These are phyloP conservation scores for Pyrochroa serraticornis DNA, from an alignment of 2,888 invertebrate species.

Conservation along the genomic window DNA sequence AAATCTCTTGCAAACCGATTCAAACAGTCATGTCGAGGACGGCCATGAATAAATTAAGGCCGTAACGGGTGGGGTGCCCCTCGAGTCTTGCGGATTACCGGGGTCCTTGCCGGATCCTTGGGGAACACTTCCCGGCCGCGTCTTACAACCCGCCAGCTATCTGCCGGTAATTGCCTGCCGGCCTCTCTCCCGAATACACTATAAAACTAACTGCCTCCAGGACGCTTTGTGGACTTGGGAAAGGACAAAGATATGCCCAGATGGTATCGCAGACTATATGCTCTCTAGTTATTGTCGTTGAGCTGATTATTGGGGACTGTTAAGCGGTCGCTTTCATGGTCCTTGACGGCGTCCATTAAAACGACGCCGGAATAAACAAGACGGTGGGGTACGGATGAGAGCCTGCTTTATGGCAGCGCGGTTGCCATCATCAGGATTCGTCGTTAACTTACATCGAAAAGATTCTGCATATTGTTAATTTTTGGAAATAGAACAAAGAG, in stretches of 20 bases:
- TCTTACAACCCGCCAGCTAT: constrained; percentile 51
- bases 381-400: background rate
- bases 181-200: constrained; percentile 47
- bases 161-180: constrained; percentile 37
- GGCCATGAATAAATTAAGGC: constrained; percentile 57
- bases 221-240: constrained; percentile 47
- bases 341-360: constrained; percentile 31
- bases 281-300: constrained; percentile 19
- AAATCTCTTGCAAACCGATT: constrained; percentile 56
- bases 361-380: constrained; percentile 20
- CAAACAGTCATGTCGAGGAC: constrained; percentile 55
- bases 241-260: constrained; percentile 40
- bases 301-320: constrained; percentile 22
- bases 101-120: constrained; percentile 48
- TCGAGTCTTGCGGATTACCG: constrained; percentile 54
- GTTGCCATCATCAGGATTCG: background rate
- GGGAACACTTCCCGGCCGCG: constrained; percentile 55
- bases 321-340: constrained; percentile 27
- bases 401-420: no score
- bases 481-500: no score
- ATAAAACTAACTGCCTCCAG: constrained; percentile 49
- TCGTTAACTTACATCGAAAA: background rate
- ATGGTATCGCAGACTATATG: constrained; percentile 29
- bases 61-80: constrained; percentile 47
- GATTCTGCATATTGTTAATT: no score